phyloP scores from a whole-genome alignment of 2,113 vertebrate genomes.

The Dolichallabes microphthalmus region DNA sequence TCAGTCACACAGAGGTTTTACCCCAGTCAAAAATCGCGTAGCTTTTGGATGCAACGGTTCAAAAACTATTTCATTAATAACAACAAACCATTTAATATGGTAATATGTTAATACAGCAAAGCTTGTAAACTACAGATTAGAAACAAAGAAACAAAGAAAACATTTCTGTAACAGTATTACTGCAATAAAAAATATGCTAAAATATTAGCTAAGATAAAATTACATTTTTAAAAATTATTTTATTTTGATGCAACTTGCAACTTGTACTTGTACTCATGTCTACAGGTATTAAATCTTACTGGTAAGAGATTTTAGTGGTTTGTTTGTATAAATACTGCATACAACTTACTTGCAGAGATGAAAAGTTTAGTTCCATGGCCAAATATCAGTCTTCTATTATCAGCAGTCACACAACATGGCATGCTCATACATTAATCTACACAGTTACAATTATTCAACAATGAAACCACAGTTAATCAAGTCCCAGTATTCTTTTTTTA shows the following conservation, averaged over 20 bases:
- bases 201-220: too few relatives aligned
- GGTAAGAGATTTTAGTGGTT: neutral
- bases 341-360: constrained; percentile 43
- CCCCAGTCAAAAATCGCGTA: neutral
- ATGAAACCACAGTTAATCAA: too few relatives aligned
- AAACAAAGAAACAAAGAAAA: neutral
- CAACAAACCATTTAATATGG: neutral
- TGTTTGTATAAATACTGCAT: neutral
- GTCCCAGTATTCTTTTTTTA: too few relatives aligned
- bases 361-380: constrained; percentile 39
- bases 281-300: neutral
- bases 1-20: constrained; percentile 49
- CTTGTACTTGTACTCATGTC: neutral
- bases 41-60: neutral
- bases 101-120: neutral
- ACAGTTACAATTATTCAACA: too few relatives aligned
- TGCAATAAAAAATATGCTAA: neutral
- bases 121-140: neutral
- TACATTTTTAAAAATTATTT: neutral
- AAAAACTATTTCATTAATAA: neutral
- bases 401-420: constrained; percentile 40
- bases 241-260: neutral
- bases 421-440: constrained; percentile 32
- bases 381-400: constrained; percentile 31
- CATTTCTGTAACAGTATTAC: neutral